phyloP scores from a whole-genome alignment of 2,888 invertebrate genomes.

The Andrena haemorrhoa region DNA sequence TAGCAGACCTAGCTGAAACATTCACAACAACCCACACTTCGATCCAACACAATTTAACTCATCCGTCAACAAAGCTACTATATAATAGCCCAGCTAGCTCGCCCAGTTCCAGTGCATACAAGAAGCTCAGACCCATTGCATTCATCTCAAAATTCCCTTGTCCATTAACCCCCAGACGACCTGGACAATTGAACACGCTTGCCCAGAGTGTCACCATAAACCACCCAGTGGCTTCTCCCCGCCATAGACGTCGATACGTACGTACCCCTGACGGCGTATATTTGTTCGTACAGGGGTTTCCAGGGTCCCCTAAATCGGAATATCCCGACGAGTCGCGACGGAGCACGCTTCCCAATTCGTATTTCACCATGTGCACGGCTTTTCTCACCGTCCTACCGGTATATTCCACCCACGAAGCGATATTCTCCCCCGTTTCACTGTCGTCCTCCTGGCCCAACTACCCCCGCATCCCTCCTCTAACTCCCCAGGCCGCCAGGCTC shows the following conservation, averaged over 20 bases:
- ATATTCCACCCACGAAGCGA: slow-evolving; percentile 68
- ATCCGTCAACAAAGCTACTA: too few species aligned
- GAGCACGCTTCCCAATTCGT: slow-evolving; percentile 77
- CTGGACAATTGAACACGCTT: slow-evolving; percentile 20
- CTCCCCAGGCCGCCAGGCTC: slow-evolving; percentile 6
- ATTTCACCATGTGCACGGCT: slow-evolving; percentile 63
- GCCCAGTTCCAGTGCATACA: too few species aligned
- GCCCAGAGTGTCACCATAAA: slow-evolving; percentile 16
- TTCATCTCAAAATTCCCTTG: neutral
- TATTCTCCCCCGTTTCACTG: slow-evolving; percentile 56
- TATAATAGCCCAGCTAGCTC: too few species aligned
- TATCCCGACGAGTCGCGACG: slow-evolving; percentile 72
- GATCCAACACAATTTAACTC: too few species aligned
- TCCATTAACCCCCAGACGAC: slow-evolving; percentile 10
- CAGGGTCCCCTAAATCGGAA: slow-evolving; percentile 73
- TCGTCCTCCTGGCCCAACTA: slow-evolving; percentile 41
- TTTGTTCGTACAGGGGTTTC: slow-evolving; percentile 38
- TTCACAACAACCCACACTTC: too few species aligned
- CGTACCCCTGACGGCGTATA: slow-evolving; percentile 20
- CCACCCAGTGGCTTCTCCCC: neutral
- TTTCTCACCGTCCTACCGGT: slow-evolving; percentile 53
- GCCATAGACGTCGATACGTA: slow-evolving; percentile 14
- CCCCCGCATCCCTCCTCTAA: slow-evolving; percentile 8
- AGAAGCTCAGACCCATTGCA: neutral
- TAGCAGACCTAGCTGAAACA: too few species aligned